A percentile compares a stretch with the other conserved stretches of the same genome.
Conservation (phyloP, 2,888 invertebrate genomes). For the Nowickia ferox region DNA sequence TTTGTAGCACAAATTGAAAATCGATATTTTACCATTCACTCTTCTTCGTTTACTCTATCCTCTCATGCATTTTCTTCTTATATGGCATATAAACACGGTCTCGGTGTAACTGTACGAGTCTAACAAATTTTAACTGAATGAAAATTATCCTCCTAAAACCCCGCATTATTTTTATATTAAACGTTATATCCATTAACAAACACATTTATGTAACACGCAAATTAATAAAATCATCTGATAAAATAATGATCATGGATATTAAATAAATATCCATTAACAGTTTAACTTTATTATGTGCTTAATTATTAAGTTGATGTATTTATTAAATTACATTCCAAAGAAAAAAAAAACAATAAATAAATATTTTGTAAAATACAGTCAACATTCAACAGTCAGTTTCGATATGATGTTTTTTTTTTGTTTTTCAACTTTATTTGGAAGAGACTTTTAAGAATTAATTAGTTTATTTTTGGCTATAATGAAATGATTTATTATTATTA, state of each 20-base stretch:
- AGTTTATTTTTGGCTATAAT: constrained; percentile 6
- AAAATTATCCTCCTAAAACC: background rate
- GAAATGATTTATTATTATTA: background rate
- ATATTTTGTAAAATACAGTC: constrained; percentile 79
- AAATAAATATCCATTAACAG: constrained; percentile 15
- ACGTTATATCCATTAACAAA: background rate
- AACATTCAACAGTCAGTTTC: constrained; percentile 81
- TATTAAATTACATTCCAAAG: background rate
- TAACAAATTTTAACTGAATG: background rate
- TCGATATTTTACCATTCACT: too few relatives aligned
- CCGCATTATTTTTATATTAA: background rate
- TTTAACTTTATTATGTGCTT: constrained; percentile 14
- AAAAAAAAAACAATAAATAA: background rate
- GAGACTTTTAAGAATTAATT: constrained; percentile 72
- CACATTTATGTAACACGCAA: constrained; percentile 17
- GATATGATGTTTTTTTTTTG: constrained; percentile 76
- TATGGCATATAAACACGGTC: too few relatives aligned
- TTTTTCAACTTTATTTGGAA: constrained; percentile 73
- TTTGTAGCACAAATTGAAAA: too few relatives aligned
- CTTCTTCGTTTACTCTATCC: too few relatives aligned
- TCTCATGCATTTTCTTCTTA: too few relatives aligned
- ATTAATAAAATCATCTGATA: background rate
- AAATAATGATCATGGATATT: background rate
- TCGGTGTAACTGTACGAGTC: too few relatives aligned
- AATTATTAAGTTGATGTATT: constrained; percentile 13